phyloP scores from a whole-genome alignment of 2,797 vertebrate species.

The Ispidina picta region DNA sequence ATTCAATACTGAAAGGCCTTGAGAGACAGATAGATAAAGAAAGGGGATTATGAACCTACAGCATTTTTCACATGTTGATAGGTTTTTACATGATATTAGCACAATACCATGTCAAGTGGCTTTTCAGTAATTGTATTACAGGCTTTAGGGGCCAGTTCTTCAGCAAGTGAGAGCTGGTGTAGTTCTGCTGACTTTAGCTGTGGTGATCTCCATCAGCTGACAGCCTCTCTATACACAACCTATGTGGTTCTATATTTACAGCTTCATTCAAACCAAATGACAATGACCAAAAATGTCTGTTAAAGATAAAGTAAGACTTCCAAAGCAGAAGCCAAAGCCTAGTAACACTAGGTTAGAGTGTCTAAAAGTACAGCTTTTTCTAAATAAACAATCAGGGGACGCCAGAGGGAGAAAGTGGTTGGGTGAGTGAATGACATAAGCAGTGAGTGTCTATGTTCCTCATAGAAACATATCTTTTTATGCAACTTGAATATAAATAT shows the following conservation, averaged over 20 bases:
- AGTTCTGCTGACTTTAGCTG: neutral
- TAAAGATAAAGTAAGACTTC: neutral
- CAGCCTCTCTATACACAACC: neutral
- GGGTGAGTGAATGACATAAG: neutral
- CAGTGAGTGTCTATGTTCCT: neutral
- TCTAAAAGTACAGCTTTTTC: neutral
- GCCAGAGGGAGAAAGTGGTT: neutral
- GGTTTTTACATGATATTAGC: neutral
- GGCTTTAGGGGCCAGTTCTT: neutral
- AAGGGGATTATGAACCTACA: constrained; percentile 7
- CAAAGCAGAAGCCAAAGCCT: neutral
- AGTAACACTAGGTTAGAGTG: neutral
- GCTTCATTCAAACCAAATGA: neutral
- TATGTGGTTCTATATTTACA: neutral
- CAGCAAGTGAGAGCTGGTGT: neutral
- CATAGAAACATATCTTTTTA: neutral
- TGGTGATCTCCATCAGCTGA: neutral
- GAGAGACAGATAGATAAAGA: neutral
- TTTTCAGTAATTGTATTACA: neutral
- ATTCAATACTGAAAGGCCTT: constrained; percentile 60
- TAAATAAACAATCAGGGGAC: neutral
- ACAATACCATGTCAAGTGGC: neutral
- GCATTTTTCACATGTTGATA: neutral
- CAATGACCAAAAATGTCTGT: neutral
- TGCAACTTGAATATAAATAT: neutral